Conservation (phyloP, 2,113 vertebrate genomes). For the Lipotes vexillifer region DNA sequence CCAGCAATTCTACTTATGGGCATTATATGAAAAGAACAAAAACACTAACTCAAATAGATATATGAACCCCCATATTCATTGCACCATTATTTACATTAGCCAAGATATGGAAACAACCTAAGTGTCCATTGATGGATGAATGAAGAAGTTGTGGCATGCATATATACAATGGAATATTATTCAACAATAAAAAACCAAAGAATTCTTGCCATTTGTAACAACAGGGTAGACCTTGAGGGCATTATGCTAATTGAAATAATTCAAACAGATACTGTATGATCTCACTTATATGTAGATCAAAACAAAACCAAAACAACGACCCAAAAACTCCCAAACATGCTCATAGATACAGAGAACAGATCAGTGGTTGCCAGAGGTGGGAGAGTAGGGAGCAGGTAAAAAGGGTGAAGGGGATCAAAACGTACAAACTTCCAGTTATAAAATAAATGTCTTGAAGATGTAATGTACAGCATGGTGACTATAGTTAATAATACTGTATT, state of each 20-base stretch:
- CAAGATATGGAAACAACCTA: background rate
- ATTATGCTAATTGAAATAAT: background rate
- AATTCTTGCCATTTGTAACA: background rate
- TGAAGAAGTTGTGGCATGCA: background rate
- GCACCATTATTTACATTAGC: background rate
- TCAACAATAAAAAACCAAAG: background rate
- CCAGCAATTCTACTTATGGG: background rate
- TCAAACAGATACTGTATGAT: background rate
- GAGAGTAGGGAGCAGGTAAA: background rate
- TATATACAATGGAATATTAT: background rate
- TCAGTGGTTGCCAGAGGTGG: background rate
- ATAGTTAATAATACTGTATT: background rate
- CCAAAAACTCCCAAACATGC: background rate
- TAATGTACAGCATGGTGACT: background rate
- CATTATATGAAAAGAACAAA: background rate
- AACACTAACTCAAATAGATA: background rate
- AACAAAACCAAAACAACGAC: background rate
- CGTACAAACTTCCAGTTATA: background rate
- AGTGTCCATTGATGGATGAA: background rate
- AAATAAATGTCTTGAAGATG: background rate
- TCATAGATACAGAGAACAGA: background rate
- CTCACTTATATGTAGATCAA: background rate
- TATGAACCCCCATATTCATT: background rate
- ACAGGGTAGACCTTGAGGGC: background rate
- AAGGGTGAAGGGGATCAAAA: background rate